phyloP scores from a whole-genome alignment of 2,888 invertebrate genomes.

The Microchrysa polita region DNA sequence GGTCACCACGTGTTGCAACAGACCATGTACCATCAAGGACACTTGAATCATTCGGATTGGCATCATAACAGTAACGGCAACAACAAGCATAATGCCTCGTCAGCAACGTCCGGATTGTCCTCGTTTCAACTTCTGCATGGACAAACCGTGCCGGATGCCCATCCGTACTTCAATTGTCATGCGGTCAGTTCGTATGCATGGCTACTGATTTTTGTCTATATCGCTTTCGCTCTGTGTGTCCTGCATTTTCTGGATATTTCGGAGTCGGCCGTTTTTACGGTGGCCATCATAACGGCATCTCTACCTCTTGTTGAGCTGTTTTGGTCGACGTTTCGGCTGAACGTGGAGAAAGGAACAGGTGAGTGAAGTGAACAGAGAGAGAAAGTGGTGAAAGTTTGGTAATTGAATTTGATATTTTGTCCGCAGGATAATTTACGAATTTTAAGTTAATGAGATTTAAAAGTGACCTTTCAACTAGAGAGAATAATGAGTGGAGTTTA shows the following conservation, averaged over 20 bases:
- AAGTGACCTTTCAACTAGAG: too few relatives aligned
- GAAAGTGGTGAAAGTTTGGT: too few relatives aligned
- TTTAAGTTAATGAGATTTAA: too few relatives aligned
- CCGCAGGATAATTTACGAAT: too few relatives aligned
- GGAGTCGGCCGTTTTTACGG: slow-evolving; percentile 69
- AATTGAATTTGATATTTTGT: too few relatives aligned
- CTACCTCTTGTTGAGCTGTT: slow-evolving; percentile 68
- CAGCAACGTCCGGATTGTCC: slow-evolving; percentile 45
- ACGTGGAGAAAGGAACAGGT: slow-evolving; percentile 62
- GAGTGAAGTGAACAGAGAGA: too few relatives aligned
- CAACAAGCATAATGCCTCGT: slow-evolving; percentile 52
- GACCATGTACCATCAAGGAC: slow-evolving; percentile 37
- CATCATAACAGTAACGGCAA: slow-evolving; percentile 52
- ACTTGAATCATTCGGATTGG: slow-evolving; percentile 35
- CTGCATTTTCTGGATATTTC: slow-evolving; percentile 67
- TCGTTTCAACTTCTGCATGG: neutral
- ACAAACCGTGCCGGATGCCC: too few relatives aligned
- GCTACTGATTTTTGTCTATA: slow-evolving; percentile 66
- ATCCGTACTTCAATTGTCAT: slow-evolving; percentile 33
- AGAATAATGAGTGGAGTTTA: too few relatives aligned
- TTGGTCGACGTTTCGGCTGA: slow-evolving; percentile 69
- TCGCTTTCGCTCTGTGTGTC: slow-evolving; percentile 65
- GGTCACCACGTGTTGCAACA: slow-evolving; percentile 48
- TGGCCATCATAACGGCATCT: slow-evolving; percentile 67
- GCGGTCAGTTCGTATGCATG: slow-evolving; percentile 62